These are phyloP conservation scores for Esox masquinongy DNA, from an alignment of 2,797 vertebrate genomes.

Conservation along the genomic window DNA sequence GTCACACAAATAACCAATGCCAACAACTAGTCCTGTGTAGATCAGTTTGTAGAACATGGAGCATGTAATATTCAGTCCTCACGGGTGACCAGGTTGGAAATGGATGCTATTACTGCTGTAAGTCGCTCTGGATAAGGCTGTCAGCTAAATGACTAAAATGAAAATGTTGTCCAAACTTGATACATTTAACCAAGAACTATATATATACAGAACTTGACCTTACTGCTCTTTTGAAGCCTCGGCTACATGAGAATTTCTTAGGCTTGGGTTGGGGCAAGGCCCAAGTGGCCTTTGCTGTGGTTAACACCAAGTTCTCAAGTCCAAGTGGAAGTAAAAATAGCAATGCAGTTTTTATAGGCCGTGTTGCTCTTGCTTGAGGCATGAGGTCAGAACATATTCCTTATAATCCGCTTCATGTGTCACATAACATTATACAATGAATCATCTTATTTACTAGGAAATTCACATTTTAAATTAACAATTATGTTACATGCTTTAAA, in stretches of 20 bases:
- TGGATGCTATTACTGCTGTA: too few relatives aligned
- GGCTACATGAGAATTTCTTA: conserved; percentile 59
- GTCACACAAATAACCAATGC: neutral
- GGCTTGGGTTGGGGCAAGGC: conserved; percentile 45
- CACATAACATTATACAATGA: conserved; percentile 46
- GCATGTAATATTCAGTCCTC: too few relatives aligned
- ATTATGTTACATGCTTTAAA: conserved; percentile 23
- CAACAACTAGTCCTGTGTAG: too few relatives aligned
- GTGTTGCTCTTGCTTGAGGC: conserved; percentile 59
- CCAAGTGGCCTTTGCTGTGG: conserved; percentile 65
- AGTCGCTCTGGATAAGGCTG: too few relatives aligned
- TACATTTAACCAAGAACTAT: conserved; percentile 38
- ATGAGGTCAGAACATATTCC: conserved; percentile 59
- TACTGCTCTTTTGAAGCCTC: conserved; percentile 59
- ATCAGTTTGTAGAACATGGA: too few relatives aligned
- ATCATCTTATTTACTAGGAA: conserved; percentile 23
- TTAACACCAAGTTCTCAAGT: conserved; percentile 38
- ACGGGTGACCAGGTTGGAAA: too few relatives aligned
- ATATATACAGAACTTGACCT: conserved; percentile 69
- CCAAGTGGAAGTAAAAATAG: conserved; percentile 72
- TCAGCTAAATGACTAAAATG: too few relatives aligned
- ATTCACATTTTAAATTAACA: conserved; percentile 53
- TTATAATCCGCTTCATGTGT: conserved; percentile 64
- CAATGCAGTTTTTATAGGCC: conserved; percentile 59
- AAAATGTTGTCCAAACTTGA: neutral